phyloP scores from a whole-genome alignment of 2,113 vertebrate species.

The Neolamprologus caudopunctatus region DNA sequence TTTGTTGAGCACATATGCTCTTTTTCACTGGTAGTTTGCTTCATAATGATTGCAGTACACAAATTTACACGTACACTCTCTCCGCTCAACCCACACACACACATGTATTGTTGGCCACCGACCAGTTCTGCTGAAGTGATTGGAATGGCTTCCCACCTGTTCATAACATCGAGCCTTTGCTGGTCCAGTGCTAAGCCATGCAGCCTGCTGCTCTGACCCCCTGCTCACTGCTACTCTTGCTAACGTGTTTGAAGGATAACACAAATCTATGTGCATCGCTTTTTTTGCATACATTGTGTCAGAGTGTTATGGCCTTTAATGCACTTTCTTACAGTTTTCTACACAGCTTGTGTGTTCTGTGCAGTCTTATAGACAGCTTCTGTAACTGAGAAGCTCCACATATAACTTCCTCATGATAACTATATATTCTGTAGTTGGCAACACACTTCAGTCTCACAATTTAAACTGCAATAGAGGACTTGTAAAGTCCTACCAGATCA shows the following conservation, averaged over 20 bases:
- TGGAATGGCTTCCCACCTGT: not conserved
- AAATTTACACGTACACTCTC: not conserved
- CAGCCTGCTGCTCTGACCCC: not conserved
- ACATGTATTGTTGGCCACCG: not conserved
- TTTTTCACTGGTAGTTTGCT: not conserved
- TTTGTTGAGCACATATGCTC: conserved; percentile 40
- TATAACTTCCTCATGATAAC: not conserved
- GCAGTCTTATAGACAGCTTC: not conserved
- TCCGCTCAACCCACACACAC: not conserved
- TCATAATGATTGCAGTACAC: conserved; percentile 1
- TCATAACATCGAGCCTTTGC: not conserved
- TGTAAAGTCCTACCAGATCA: not conserved
- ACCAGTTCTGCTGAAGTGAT: not conserved
- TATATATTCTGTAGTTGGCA: not conserved
- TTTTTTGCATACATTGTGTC: not conserved
- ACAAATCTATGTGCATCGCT: not conserved
- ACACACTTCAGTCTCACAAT: not conserved
- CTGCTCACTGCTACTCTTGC: not conserved
- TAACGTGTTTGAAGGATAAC: not conserved
- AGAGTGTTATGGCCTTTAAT: not conserved
- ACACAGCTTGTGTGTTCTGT: not conserved
- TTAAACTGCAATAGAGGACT: not conserved
- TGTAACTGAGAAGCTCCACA: not conserved
- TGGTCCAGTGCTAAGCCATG: not conserved
- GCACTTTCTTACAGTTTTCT: not conserved